phyloP scores from a whole-genome alignment of 2,888 invertebrate genomes.

The Troglohyphantes excavatus region DNA sequence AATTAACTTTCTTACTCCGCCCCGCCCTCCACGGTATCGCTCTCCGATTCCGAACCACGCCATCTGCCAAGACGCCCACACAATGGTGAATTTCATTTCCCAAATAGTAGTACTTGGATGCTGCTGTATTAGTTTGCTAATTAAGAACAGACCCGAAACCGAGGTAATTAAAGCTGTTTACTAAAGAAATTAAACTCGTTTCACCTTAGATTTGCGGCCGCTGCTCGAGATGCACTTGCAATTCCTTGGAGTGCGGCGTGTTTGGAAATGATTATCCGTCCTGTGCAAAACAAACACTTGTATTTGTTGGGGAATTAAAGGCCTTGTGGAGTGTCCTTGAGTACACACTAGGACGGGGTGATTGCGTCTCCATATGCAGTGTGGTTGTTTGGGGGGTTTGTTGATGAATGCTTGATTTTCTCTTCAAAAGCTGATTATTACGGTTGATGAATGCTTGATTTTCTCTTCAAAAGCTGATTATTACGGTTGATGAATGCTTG shows the following conservation, averaged over 20 bases:
- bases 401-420: neutral
- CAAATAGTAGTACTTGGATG: neutral
- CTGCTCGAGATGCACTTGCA: slow-evolving; percentile 25
- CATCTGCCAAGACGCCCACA: neutral
- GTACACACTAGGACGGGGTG: neutral
- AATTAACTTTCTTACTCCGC: slow-evolving; percentile 37
- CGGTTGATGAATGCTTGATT: neutral
- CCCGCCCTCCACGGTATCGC: neutral
- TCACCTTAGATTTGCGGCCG: slow-evolving; percentile 41
- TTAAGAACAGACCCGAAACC: slow-evolving; percentile 39
- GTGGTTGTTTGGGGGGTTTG: neutral
- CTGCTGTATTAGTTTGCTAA: slow-evolving; percentile 44
- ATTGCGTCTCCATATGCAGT: neutral
- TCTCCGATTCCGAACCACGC: neutral
- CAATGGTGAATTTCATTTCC: slow-evolving; percentile 39
- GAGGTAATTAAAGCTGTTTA: slow-evolving; percentile 49
- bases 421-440: neutral
- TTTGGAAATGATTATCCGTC: slow-evolving; percentile 55
- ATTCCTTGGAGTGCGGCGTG: slow-evolving; percentile 18
- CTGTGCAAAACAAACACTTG: slow-evolving; percentile 25
- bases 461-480: neutral
- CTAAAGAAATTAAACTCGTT: slow-evolving; percentile 45
- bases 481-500: neutral
- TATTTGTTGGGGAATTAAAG: neutral
- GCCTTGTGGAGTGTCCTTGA: neutral